Evolutionary conservation across 2,113 vertebrate genomes (phyloP), one percentile per base, ranked within the genome.

Genomic region (Brachypteracias leptosomus): DNA sequence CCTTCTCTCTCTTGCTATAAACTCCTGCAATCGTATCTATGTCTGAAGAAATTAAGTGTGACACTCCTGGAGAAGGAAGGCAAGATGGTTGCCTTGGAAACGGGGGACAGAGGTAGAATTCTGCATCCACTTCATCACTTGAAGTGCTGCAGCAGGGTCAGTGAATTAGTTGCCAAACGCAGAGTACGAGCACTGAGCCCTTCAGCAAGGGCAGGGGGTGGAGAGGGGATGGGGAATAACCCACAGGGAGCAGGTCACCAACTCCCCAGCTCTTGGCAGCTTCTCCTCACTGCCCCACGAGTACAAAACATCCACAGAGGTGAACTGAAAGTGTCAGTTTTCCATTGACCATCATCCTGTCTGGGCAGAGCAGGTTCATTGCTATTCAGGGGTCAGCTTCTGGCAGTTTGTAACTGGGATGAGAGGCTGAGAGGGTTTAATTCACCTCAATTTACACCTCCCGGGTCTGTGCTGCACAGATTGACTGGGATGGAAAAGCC

Each of bases 1-100:
- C 76, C 78, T 91, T 74, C 52, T 54, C 77, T 57, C 52, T 58
- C 70, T 21, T 7, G 74, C 93, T 67, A 10, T 26, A 47, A 94
- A 89, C 86, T 74, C 89, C 21, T 62, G 71, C 92, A 95, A 73
- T 54, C 5, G 4, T 63, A 62, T 89, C 96, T 66, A 24, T 8
- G 58, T 70, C 86, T 85, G 90, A 90, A 77, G 90, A 90, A 95
- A 97, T 95, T 61, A 92, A 86, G 89, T 78, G 84, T 96, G 94
- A 91, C 89, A 88, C 95, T 93, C 8, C 71, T 88, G 87, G 90
- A 93, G 84, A 95, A 81, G 76, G 86, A 67, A 95, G 89, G 94
- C 80, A 90, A 85, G 94, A 91, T 55, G 84, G 96, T 97, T 97
- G 94, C 94, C 94, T 89, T 97, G 96, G 97, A 91, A 96, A 97